These are phyloP conservation scores for Colletes collaris DNA, from an alignment of 2,888 invertebrate species.

Conservation along the genomic window DNA sequence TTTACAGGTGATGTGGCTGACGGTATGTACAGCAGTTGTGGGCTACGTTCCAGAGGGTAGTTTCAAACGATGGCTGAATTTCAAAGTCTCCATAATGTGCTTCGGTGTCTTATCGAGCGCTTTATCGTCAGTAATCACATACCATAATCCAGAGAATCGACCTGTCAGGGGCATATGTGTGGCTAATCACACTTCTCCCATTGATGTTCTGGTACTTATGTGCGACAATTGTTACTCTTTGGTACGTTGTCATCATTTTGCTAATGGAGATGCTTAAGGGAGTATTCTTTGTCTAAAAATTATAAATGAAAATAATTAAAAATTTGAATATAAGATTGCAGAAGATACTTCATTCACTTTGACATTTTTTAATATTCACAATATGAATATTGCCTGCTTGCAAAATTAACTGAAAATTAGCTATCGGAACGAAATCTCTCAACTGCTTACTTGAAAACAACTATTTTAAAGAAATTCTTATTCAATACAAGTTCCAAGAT, in stretches of 20 bases:
- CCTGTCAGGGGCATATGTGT: conserved; percentile 96
- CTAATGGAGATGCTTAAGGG: no score
- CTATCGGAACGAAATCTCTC: no score
- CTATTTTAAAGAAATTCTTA: no score
- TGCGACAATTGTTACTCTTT: conserved; percentile 98
- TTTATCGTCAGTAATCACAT: conserved; percentile 93
- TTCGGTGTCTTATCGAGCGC: conserved; percentile 97
- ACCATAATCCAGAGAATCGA: conserved; percentile 93
- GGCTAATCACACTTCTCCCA: conserved; percentile 99
- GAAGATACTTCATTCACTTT: no score
- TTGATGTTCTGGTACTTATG: conserved; percentile 98
- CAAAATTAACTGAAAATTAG: no score
- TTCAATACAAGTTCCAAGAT: no score
- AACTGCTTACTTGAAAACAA: no score
- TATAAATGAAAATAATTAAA: no score
- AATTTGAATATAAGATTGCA: no score
- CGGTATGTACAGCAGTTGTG: conserved; percentile 93
- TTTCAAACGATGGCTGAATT: conserved; percentile 91
- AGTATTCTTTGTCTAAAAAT: no score
- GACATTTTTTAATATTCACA: no score
- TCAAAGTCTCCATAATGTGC: conserved; percentile 92
- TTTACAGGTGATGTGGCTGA: conserved; percentile 93
- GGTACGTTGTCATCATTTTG: conserved; percentile 86
- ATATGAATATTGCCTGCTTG: no score
- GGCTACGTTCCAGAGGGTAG: conserved; percentile 92